Conservation (phyloP, 1,140 invertebrate species). For the Temnothorax nylanderi region DNA sequence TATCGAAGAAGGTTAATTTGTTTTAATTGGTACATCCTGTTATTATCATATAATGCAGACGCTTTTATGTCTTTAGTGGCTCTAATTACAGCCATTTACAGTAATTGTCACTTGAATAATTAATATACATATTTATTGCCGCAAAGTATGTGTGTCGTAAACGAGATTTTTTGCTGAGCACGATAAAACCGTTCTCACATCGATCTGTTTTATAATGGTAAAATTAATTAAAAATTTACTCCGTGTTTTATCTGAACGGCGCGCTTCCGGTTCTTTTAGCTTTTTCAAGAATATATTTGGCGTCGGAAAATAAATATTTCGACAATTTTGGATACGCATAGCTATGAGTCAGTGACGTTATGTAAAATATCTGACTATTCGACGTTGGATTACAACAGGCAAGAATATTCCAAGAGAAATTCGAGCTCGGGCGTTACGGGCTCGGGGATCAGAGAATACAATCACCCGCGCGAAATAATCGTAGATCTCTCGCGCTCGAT, state of each 20-base stretch:
- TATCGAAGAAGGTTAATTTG: slow-evolving; percentile 17
- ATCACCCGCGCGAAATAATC: slow-evolving; percentile 61
- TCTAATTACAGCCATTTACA: slow-evolving; percentile 50
- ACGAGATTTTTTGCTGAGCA: neutral
- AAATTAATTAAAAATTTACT: neutral
- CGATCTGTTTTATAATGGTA: neutral
- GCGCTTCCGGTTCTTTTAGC: neutral
- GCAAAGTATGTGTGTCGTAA: slow-evolving; percentile 6
- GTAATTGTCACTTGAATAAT: slow-evolving; percentile 11
- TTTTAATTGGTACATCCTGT: slow-evolving; percentile 37
- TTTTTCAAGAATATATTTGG: neutral
- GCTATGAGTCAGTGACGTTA: slow-evolving; percentile 30
- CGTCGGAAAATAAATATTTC: slow-evolving; percentile 31
- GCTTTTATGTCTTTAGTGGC: slow-evolving; percentile 9
- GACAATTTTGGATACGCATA: slow-evolving; percentile 28
- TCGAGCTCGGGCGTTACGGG: slow-evolving; percentile 33
- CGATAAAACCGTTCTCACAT: neutral
- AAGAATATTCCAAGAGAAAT: slow-evolving; percentile 53
- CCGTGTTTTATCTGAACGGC: neutral
- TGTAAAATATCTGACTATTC: slow-evolving; percentile 27
- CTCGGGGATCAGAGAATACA: slow-evolving; percentile 41
- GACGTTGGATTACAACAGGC: slow-evolving; percentile 38
- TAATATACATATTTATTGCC: slow-evolving; percentile 4
- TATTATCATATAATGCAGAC: slow-evolving; percentile 25
- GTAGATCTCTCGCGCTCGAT: slow-evolving; percentile 60